Conservation (phyloP, 1,140 invertebrate species). For the Eurosta solidaginis region DNA sequence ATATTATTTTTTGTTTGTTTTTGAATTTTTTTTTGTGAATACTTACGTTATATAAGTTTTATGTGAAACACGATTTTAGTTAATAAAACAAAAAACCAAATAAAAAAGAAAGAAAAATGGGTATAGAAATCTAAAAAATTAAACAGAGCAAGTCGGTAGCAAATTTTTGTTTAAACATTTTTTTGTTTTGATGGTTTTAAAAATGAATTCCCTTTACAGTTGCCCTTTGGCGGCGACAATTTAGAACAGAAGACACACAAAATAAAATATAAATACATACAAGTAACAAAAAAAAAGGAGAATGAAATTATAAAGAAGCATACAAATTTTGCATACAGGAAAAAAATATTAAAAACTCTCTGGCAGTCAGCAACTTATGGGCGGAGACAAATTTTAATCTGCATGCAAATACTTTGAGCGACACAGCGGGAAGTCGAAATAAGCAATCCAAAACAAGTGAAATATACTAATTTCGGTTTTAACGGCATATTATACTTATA, state of each 20-base stretch:
- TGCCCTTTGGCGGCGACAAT: constrained; percentile 11
- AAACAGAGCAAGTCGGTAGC: not conserved
- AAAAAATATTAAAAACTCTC: not conserved
- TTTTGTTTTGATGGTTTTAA: not conserved
- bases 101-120: not conserved
- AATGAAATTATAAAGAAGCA: not conserved
- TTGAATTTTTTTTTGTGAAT: not conserved
- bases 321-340: not conserved
- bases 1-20: not conserved
- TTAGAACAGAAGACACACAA: not conserved
- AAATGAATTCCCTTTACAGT: not conserved
- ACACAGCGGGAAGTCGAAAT: not conserved
- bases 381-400: not conserved
- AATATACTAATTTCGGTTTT: too few species aligned
- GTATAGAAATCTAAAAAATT: too few species aligned
- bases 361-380: not conserved
- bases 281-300: not conserved
- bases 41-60: not conserved
- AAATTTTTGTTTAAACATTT: not conserved
- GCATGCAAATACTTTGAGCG: not conserved
- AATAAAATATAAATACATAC: not conserved
- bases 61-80: not conserved
- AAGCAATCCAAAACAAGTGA: too few species aligned
- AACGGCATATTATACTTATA: too few species aligned
- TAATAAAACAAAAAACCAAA: not conserved